phyloP scores from a whole-genome alignment of 2,888 invertebrate species.

The Chouioia cunea region DNA sequence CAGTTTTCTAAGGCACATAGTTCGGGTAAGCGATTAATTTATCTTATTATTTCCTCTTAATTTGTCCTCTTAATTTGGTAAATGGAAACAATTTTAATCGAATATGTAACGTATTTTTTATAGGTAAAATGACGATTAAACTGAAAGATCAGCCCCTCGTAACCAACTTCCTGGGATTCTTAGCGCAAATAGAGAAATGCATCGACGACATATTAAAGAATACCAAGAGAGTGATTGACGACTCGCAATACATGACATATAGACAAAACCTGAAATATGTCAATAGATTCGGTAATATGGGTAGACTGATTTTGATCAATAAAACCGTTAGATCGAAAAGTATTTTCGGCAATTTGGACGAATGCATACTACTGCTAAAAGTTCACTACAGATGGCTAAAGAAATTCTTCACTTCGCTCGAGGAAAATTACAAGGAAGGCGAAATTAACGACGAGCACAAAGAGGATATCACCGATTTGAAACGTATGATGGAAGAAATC shows the following conservation, averaged over 20 bases:
- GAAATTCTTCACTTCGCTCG: conserved; percentile 68
- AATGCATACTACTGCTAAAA: conserved; percentile 74
- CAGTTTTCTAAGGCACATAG: conserved; percentile 71
- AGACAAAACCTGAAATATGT: conserved; percentile 73
- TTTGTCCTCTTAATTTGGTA: background rate
- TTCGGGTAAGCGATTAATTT: conserved; percentile 53
- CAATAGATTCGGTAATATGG: conserved; percentile 68
- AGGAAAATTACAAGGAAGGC: conserved; percentile 43
- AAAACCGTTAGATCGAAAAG: conserved; percentile 52
- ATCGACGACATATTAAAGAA: conserved; percentile 66
- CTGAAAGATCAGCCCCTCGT: conserved; percentile 71
- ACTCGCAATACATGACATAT: conserved; percentile 66
- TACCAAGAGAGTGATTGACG: conserved; percentile 47
- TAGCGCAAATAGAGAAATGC: conserved; percentile 69
- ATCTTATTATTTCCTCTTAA: background rate
- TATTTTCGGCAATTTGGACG: conserved; percentile 62
- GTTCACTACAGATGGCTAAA: conserved; percentile 82
- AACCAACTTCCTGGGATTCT: conserved; percentile 70
- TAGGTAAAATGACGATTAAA: conserved; percentile 69
- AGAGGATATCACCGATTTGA: conserved; percentile 55
- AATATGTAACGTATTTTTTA: conserved; percentile 47
- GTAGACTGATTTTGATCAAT: conserved; percentile 63
- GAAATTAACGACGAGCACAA: conserved; percentile 40
- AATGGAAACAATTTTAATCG: background rate
- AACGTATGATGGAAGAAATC: conserved; percentile 56